A percentile compares a stretch with the other conserved stretches of the same genome.
phyloP scores from a whole-genome alignment of 2,113 vertebrate species.

The Muntiacus muntjak region DNA sequence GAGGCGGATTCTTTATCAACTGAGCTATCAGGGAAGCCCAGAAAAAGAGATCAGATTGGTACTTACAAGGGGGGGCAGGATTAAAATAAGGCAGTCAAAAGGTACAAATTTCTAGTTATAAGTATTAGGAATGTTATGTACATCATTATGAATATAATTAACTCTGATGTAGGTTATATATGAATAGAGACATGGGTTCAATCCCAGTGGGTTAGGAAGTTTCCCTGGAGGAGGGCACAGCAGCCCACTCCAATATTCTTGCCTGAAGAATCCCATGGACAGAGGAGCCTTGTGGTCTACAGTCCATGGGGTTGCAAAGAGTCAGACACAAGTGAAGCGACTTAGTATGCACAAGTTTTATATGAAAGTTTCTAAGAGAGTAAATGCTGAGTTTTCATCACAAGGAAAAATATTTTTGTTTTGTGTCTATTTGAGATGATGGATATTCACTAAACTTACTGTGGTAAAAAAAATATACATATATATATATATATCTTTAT shows the following conservation, averaged over 20 bases:
- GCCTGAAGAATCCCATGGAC: not conserved
- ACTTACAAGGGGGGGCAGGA: not conserved
- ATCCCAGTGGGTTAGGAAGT: not conserved
- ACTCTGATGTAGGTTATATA: not conserved
- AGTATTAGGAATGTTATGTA: not conserved
- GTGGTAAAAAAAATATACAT: not conserved
- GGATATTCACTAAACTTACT: not conserved
- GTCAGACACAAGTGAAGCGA: not conserved
- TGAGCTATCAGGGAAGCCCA: not conserved
- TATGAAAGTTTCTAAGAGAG: not conserved
- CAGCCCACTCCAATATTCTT: not conserved
- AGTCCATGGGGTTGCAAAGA: not conserved
- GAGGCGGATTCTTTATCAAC: not conserved
- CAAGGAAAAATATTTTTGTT: not conserved
- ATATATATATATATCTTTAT: not conserved
- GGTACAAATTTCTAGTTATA: not conserved
- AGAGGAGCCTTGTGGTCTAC: not conserved
- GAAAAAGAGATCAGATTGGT: not conserved
- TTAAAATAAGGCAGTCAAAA: not conserved
- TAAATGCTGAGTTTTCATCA: not conserved
- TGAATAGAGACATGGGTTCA: not conserved
- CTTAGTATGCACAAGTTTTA: not conserved
- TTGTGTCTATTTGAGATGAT: not conserved
- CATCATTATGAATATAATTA: not conserved
- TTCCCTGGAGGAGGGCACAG: not conserved